Conservation (phyloP, 2,797 vertebrate species). For the Peromyscus melanophrys region DNA sequence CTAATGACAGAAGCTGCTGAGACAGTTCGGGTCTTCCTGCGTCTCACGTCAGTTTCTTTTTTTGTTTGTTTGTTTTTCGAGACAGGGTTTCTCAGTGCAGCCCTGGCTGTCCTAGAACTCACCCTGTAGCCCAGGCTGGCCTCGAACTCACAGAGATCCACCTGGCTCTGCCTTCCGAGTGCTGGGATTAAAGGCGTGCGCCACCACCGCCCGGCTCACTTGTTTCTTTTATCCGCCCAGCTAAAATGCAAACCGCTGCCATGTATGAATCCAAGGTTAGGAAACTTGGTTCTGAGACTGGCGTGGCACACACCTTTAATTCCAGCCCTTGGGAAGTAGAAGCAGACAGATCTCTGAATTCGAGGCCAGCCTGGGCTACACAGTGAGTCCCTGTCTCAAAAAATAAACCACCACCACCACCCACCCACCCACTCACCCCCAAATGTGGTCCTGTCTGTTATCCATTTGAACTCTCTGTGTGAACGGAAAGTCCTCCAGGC, state of each 20-base stretch:
- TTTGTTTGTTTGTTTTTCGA: not conserved
- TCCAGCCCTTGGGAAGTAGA: no score
- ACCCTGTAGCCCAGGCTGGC: no score
- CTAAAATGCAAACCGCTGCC: not conserved
- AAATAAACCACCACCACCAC: not conserved
- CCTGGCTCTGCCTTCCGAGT: not conserved
- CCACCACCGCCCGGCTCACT: not conserved
- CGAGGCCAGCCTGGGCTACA: not conserved
- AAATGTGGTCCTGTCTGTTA: not conserved
- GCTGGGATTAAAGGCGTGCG: no score
- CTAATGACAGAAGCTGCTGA: not conserved
- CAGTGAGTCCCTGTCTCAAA: not conserved
- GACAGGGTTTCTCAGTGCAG: no score
- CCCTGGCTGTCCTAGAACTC: no score
- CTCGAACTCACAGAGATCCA: not conserved
- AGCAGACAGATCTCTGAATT: no score
- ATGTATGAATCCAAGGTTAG: not conserved
- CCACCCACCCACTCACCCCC: no score
- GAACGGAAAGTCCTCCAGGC: not conserved
- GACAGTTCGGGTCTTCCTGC: not conserved
- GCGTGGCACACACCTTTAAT: not conserved
- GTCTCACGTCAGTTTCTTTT: not conserved
- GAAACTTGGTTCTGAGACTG: not conserved
- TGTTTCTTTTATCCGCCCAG: slow-evolving; percentile 31
- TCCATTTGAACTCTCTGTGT: not conserved